Base-by-base conservation (phyloP, 2,113 vertebrate species). In the Cynopterus brachyotis region DNA sequence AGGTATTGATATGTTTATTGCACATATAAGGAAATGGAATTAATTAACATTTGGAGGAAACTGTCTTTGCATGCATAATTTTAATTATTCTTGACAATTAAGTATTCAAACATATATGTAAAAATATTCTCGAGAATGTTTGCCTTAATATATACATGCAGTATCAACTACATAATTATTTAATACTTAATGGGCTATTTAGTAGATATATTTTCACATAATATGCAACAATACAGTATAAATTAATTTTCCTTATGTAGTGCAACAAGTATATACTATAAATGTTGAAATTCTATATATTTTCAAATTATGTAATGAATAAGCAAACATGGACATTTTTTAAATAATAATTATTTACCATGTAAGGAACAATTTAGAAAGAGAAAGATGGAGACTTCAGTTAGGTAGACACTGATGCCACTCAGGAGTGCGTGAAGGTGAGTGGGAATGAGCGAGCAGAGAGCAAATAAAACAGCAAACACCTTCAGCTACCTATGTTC, bases 231-330 rank as follows among this genome's bases (percentile, higher is more conserved):
- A 75, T 66, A 89, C 8, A 64, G 13, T 32, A 92, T 22, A 89
- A 94, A 83, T 37, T 47, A 26, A 40, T 94, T 92, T 78, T 76
- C 55, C 55, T 78, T 83, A 69, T 66, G 1, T 32, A 92, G 50
- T 42, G 19, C 19, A 59, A 47, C 8, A 94, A 85, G 40, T 17
- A 67, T 40, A 37, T 55, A 42, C 3, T 47, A 10, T n/a, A 89
- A 59, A 53, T 67, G 75, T 66, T 87, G 97, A 87, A 40, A 19
- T 81, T 55, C 19, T 30, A 12, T 72, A 37, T 88, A 42, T 90
- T 91, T 86, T 91, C 69, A 67, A 75, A 69, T 97, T 76, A 81
- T 50, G 30, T 37, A 35, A 70, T 82, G 32, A 50, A 78, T 73
- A 91, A 50, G 10, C 10, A 94, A 89, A 89, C 1, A 60, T 47